Base-by-base conservation (phyloP, 2,113 vertebrate genomes). In the Megaptera novaeangliae region DNA sequence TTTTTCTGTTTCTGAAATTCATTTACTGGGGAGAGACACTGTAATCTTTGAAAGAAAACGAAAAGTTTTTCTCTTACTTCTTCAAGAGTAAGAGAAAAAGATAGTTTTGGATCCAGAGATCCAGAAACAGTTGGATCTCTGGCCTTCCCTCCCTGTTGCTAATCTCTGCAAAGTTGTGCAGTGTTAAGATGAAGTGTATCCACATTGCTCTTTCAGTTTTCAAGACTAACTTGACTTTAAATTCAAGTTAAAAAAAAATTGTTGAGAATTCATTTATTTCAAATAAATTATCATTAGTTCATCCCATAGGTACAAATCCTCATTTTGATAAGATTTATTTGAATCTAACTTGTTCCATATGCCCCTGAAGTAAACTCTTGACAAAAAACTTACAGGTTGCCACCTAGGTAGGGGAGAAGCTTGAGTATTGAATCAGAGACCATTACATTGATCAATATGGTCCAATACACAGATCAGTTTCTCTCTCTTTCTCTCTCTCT, bases 381-480 rank as follows among this genome's bases (percentile, higher is more conserved):
- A 91, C 44, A 71, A 90, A 77, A 1, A 39, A 71, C 63, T 71
- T 92, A 57, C 7, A 97, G 21, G 27, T 71, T 96, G 77, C 92
- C 49, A 41, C 31, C 34, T 74, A 44, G 34, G 8, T 75, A 49
- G 75, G 44, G 69, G 41, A 91, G 86, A 94, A 75, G 69, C n/a
- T 75, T 44, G 61, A 88, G 25, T 91, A 71, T 95, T 97, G 97
- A 95, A 96, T 94, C 0, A 88, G 71, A 97, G 96, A 97, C 66
- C 12, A 97, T 98, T 95, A 80, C 77, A 96, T 92, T 87, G 2
- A 18, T 85, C 81, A 95, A 75, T 97, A 96, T 92, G 41, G 69
- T 75, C 93, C n/a, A 95, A 97, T 94, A 94, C 11, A 96, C 75
- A 39, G 15, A 18, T 57, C 87, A 95, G 1, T 98, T 93, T 97